Evolutionary conservation across 2,797 vertebrate genomes (phyloP), one percentile per base, ranked within the genome.

Genomic region (Columba guinea): DNA sequence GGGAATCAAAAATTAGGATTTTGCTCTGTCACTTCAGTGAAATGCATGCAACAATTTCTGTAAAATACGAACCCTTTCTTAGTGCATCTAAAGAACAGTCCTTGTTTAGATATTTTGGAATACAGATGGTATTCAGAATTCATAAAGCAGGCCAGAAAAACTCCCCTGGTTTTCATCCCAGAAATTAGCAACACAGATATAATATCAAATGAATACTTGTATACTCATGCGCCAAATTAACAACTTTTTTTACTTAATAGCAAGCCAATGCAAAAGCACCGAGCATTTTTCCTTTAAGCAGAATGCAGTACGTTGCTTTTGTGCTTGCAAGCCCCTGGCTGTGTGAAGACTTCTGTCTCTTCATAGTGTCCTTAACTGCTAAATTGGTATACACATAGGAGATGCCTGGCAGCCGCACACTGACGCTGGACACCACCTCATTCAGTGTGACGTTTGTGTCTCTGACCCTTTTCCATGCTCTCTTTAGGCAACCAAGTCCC

Each of bases 51-150:
- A 73, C 12, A 30, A 74, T 82, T 91, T 84, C 84, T 67, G 63
- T 56, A 86, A 91, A 92, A 91, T 51, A 75, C 52, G 41, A 64
- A 55, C 59, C 37, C n/a, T 78, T 87, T 52, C 44, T 68, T 76
- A 63, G 32, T 41, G 34, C 12, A 53, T 79, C 76, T 84, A 86
- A 78, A 79, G 82, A 96, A 84, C 30, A 84, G 46, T 44, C 19
- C 30, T 32, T 88, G 39, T 53, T 92, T 34, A 81, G 62, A 52
- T 84, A 85, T 69, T 84, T 94, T 71, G 35, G 37, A 90, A 90
- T 90, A 71, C 27, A 88, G 85, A 73, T 69, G 52, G 85, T 59
- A 88, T 65, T 93, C 46, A 87, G 78, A 83, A 95, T 90, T 81
- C 79, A 63, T 51, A 58, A 89, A 93, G 14, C 0, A 2, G 59